A percentile compares a stretch with the other conserved stretches of the same genome.
Evolutionary conservation across 2,888 invertebrate genomes (phyloP).

Genomic region (Adelognathus sp.): DNA sequence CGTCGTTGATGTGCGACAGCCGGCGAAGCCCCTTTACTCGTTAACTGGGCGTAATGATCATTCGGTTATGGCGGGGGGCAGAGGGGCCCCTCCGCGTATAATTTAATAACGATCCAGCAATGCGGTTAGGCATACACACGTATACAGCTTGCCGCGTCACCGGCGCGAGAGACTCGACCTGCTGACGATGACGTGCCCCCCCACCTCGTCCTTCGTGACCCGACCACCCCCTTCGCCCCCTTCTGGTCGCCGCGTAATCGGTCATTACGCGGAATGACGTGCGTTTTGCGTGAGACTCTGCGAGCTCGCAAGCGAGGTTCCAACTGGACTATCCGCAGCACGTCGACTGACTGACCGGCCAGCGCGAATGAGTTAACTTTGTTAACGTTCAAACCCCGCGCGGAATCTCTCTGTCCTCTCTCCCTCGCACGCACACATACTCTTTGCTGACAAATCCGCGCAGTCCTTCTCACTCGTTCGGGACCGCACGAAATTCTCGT

Average conservation of each 20-base stretch:
- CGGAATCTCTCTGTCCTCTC: constrained; percentile 71
- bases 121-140: constrained; percentile 74
- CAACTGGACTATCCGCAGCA: not conserved
- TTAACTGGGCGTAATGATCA: constrained; percentile 78
- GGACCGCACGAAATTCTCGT: constrained; percentile 33
- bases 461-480: constrained; percentile 53
- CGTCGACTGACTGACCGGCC: constrained; percentile 6
- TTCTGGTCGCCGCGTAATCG: constrained; percentile 72
- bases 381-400: constrained; percentile 72
- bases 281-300: constrained; percentile 74
- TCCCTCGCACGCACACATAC: not conserved
- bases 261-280: constrained; percentile 80
- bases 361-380: constrained; percentile 70
- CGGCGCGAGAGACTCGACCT: constrained; percentile 51
- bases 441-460: no score
- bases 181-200: constrained; percentile 51
- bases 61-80: constrained; percentile 78
- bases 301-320: constrained; percentile 62
- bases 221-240: not conserved
- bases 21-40: constrained; percentile 63
- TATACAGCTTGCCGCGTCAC: constrained; percentile 75
- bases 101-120: constrained; percentile 79
- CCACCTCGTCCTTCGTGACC: not conserved
- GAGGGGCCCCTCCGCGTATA: constrained; percentile 75
- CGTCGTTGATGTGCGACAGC: not conserved